Conservation (phyloP, 2,797 vertebrate species). For the Xiphophorus birchmanni region DNA sequence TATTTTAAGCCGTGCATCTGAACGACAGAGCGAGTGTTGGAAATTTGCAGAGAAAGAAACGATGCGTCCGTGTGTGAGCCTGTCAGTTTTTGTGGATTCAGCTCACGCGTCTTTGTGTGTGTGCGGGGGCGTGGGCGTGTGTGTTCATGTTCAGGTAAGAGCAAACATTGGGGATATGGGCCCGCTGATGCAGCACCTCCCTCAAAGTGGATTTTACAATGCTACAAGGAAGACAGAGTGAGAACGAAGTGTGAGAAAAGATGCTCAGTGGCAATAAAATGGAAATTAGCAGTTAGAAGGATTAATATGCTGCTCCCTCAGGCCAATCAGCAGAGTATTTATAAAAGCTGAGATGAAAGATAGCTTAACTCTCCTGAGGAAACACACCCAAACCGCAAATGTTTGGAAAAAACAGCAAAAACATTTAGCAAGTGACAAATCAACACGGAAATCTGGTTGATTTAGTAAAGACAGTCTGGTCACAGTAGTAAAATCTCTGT, state of each 20-base stretch:
- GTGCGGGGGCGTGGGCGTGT: not conserved
- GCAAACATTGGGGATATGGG: not conserved
- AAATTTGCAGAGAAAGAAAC: constrained; percentile 34
- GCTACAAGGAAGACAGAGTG: not conserved
- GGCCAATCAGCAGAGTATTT: constrained; percentile 3
- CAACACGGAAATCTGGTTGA: not conserved
- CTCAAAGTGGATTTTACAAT: not conserved
- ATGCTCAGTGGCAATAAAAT: not conserved
- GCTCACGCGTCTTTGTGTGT: not conserved
- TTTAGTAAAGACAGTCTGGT: not conserved
- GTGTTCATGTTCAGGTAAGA: not conserved
- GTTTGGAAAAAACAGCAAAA: not conserved
- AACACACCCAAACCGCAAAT: not conserved
- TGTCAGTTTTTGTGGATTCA: not conserved
- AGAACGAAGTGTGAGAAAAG: not conserved
- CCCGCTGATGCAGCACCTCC: not conserved
- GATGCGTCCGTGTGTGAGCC: not conserved
- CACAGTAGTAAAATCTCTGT: too few species aligned
- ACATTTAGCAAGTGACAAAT: not conserved
- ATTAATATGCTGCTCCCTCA: not conserved
- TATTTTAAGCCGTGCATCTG: constrained; percentile 51
- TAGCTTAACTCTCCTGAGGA: not conserved
- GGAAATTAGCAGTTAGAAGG: not conserved
- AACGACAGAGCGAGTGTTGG: constrained; percentile 22
- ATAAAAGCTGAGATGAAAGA: constrained; percentile 1